Evolutionary conservation across 2,888 invertebrate species (phyloP).

Genomic region (Agriopis aurantiaria): DNA sequence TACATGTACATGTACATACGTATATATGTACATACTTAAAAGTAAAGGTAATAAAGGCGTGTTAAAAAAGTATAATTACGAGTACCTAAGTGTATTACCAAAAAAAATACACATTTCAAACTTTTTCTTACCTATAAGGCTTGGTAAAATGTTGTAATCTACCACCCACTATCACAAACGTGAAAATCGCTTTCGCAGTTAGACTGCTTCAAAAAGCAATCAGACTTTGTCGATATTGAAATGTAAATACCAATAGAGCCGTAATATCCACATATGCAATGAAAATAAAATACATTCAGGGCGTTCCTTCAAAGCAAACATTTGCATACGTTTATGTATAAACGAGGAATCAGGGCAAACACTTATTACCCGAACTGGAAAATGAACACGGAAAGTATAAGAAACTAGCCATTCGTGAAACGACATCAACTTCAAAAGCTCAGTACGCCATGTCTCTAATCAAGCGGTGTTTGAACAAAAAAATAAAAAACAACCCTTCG

Average conservation of each 20-base stretch:
- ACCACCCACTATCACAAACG: slow-evolving; percentile 21
- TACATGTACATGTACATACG: too few relatives aligned
- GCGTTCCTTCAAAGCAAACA: slow-evolving; percentile 53
- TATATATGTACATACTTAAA: too few relatives aligned
- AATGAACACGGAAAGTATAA: slow-evolving; percentile 61
- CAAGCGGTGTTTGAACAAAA: slow-evolving; percentile 83
- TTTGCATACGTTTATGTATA: slow-evolving; percentile 64
- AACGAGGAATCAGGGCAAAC: slow-evolving; percentile 67
- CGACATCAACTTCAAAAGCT: slow-evolving; percentile 77
- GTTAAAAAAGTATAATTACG: too few relatives aligned
- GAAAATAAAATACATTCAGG: slow-evolving; percentile 44
- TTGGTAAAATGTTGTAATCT: too few relatives aligned
- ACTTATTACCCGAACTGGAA: slow-evolving; percentile 68
- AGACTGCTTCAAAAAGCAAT: slow-evolving; percentile 46
- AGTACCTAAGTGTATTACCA: too few relatives aligned
- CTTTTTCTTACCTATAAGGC: too few relatives aligned
- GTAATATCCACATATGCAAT: slow-evolving; percentile 48
- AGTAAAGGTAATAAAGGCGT: too few relatives aligned
- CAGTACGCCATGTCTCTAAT: slow-evolving; percentile 75
- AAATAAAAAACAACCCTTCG: slow-evolving; percentile 70
- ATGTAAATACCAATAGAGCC: slow-evolving; percentile 48
- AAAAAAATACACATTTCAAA: too few relatives aligned
- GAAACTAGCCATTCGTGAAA: slow-evolving; percentile 73
- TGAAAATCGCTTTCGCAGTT: slow-evolving; percentile 32
- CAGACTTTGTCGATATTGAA: slow-evolving; percentile 47